Conservation (phyloP, 2,797 vertebrate species). For the Periparus ater region DNA sequence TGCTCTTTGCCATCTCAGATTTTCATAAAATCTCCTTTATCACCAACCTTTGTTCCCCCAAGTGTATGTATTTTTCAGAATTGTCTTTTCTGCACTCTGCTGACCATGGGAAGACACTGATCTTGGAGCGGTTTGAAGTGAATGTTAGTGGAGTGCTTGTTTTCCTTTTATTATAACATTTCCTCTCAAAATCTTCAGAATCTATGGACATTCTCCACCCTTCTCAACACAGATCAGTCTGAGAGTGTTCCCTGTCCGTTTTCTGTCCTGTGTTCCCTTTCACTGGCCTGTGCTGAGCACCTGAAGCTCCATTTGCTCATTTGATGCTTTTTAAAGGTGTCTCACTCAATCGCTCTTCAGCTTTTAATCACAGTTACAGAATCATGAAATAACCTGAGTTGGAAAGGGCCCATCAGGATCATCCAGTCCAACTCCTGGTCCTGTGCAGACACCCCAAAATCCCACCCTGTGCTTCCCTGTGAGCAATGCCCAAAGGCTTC, state of each 20-base stretch:
- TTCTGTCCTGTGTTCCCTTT: background rate
- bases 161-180: background rate
- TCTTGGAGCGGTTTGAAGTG: background rate
- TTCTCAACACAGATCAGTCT: background rate
- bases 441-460: background rate
- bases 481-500: fast-evolving
- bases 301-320: background rate
- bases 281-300: background rate
- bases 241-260: background rate
- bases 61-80: constrained; percentile 29
- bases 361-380: background rate
- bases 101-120: background rate
- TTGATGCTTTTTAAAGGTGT: background rate
- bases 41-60: constrained; percentile 38
- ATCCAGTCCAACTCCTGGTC: background rate
- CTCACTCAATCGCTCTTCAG: background rate
- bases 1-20: constrained; percentile 62
- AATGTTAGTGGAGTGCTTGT: fast-evolving
- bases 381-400: background rate
- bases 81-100: constrained; percentile 11
- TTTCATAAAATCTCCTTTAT: constrained; percentile 59
- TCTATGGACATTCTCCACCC: background rate
- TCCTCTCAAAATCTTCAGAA: background rate
- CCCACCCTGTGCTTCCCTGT: background rate
- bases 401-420: background rate